These are phyloP conservation scores for Saimiri boliviensis DNA, from an alignment of 2,113 vertebrate species.

Conservation along the genomic window DNA sequence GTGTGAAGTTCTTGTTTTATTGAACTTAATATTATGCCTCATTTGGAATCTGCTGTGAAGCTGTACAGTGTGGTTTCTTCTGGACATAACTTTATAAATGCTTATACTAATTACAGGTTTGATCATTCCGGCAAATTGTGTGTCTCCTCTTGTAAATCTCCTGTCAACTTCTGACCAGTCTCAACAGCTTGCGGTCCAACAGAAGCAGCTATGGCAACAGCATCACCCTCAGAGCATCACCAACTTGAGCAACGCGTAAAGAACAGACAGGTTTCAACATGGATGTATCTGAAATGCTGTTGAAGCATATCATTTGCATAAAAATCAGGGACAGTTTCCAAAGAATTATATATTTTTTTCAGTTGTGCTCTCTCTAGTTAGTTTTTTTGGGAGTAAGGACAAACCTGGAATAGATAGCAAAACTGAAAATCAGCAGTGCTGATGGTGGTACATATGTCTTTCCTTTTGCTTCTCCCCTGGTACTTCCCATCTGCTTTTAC, in stretches of 20 bases:
- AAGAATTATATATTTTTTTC: slow-evolving; percentile 89
- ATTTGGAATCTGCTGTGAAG: not conserved
- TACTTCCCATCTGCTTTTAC: slow-evolving; percentile 82
- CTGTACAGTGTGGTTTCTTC: not conserved
- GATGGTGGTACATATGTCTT: slow-evolving; percentile 81
- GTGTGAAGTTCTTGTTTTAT: not conserved
- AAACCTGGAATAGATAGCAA: slow-evolving; percentile 82
- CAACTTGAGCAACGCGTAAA: slow-evolving; percentile 87
- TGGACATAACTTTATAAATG: not conserved
- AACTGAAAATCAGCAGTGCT: slow-evolving; percentile 82
- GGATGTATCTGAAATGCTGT: slow-evolving; percentile 80
- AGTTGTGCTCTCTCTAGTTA: slow-evolving; percentile 83
- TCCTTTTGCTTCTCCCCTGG: slow-evolving; percentile 81
- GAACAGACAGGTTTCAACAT: slow-evolving; percentile 77
- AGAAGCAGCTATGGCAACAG: slow-evolving; percentile 98
- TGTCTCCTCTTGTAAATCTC: slow-evolving; percentile 94
- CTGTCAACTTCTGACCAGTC: slow-evolving; percentile 97
- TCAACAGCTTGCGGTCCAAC: slow-evolving; percentile 96
- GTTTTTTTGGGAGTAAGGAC: slow-evolving; percentile 81
- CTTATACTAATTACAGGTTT: slow-evolving; percentile 87
- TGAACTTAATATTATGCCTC: not conserved
- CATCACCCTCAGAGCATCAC: slow-evolving; percentile 98
- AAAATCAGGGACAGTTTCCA: slow-evolving; percentile 93
- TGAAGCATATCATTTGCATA: slow-evolving; percentile 84
- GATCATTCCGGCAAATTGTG: slow-evolving; percentile 98